Conservation (phyloP, 2,797 vertebrate species). For the Remorina albescens region DNA sequence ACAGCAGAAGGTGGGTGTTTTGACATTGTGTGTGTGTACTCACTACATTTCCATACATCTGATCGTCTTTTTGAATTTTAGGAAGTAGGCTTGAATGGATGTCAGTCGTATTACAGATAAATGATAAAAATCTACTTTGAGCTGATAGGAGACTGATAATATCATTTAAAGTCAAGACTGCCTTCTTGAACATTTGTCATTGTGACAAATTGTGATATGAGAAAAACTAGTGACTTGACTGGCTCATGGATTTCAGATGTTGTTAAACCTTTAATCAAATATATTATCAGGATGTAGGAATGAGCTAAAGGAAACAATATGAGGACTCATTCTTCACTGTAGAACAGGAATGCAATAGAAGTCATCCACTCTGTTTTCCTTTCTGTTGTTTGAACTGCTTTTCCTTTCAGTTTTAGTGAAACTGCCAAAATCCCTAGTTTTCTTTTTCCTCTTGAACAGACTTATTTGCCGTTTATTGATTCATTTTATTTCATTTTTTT, state of each 20-base stretch:
- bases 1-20: not conserved
- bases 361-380: conserved; percentile 3
- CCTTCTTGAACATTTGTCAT: not conserved
- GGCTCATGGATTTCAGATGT: conserved; percentile 8
- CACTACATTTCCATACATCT: not conserved
- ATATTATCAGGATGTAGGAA: not conserved
- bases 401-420: conserved; percentile 17
- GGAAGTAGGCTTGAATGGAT: not conserved
- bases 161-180: not conserved
- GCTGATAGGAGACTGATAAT: not conserved
- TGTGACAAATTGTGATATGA: not conserved
- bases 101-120: not conserved
- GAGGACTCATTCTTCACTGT: not conserved
- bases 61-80: conserved; percentile 9
- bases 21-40: not conserved
- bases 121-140: not conserved
- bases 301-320: not conserved
- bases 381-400: conserved; percentile 24
- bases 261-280: conserved; percentile 21
- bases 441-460: conserved; percentile 1
- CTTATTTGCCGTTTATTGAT: conserved; percentile 23
- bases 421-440: conserved; percentile 29
- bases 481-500: not conserved
- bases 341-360: conserved; percentile 9
- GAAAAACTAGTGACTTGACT: not conserved